Base-by-base conservation (phyloP, 2,797 vertebrate genomes). In the Geotrypetes seraphini region DNA sequence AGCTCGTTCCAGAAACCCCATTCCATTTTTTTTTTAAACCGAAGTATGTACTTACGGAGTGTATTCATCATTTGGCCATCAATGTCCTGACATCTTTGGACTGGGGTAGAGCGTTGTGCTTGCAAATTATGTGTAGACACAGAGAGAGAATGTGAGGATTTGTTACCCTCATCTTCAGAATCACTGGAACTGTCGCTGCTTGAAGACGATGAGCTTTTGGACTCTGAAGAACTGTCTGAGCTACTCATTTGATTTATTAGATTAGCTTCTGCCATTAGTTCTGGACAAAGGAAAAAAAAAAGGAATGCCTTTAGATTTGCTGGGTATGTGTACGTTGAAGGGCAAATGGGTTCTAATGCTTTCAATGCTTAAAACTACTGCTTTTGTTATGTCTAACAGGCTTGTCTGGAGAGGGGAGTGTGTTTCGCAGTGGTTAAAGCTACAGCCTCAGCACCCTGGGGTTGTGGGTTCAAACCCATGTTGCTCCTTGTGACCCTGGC, bases 161-260 rank as follows among this genome's bases (percentile, higher is more conserved):
- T 71, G n/a, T 16, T 47, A 5, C 42, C 71, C 36, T 92, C 90
- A 0, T 84, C 79, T 44, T 97, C 92, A 0, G 89, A 89, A 42
- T 95, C 94, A 47, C 87, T 92, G 61, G 89, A 91, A 60, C 79
- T 83, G 27, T 92, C 89, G 66, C 86, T 90, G 6, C 79, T 87
- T 2, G 88, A 90, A 48, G 91, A 90, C 0, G 91, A 94, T 30
- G 91, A 93, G 78, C 87, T 91, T 71, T 89, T 88, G 22, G 93
- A 95, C 52, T 83, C 84, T 1, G 89, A 92, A 10, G 92, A 97
- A 73, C 91, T 93, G 65, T 88, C 87, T 3, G 90, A 81, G 41
- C 87, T 95, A 72, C 89, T 91, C 86, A 97, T 78, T 78, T 96
- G 91, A 59, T 92, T 89, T 83, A 97, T 92, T 41, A 87, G 72